Percentiles rank a stretch among this genome's conserved stretches.
phyloP scores from a whole-genome alignment of 92 coral and sea anemone species.

The Phenganax marumi region DNA sequence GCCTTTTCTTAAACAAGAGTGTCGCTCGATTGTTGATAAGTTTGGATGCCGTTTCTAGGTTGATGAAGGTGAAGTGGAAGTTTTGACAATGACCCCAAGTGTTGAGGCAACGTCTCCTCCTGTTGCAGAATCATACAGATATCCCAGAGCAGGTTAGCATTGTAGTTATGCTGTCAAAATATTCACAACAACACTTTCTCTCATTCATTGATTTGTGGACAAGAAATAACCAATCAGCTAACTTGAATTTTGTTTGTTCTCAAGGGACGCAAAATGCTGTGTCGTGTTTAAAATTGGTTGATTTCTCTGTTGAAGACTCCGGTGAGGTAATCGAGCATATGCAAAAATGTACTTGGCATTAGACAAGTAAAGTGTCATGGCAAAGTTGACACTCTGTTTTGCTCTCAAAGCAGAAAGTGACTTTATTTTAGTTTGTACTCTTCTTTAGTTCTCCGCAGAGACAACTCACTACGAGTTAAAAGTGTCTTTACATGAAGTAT shows the following conservation, averaged over 20 bases:
- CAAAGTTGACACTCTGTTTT: not conserved
- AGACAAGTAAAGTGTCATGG: not conserved
- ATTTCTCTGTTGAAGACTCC: conserved; percentile 68
- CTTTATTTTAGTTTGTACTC: not conserved
- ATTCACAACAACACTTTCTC: not conserved
- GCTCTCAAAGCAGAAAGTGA: not conserved
- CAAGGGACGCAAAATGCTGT: conserved; percentile 72
- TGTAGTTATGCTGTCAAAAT: not conserved
- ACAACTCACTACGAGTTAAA: conserved; percentile 73
- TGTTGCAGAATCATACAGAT: conserved; percentile 81
- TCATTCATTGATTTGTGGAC: not conserved
- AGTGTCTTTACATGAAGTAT: conserved; percentile 80
- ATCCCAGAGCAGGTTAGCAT: conserved; percentile 81
- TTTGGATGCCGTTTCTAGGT: conserved; percentile 56
- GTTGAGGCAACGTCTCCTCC: conserved; percentile 76
- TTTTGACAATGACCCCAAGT: conserved; percentile 82
- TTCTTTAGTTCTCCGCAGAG: conserved; percentile 66
- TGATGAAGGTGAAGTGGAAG: conserved; percentile 87
- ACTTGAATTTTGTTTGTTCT: not conserved
- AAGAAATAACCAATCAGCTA: not conserved
- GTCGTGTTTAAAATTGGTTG: conserved; percentile 72
- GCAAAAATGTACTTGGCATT: not conserved
- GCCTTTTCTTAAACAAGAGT: not conserved
- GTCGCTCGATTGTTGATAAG: not conserved
- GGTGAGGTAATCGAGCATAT: conserved; percentile 47